Base-by-base conservation (phyloP, 2,888 invertebrate species). In the Acanthococcus lagerstroemiae region DNA sequence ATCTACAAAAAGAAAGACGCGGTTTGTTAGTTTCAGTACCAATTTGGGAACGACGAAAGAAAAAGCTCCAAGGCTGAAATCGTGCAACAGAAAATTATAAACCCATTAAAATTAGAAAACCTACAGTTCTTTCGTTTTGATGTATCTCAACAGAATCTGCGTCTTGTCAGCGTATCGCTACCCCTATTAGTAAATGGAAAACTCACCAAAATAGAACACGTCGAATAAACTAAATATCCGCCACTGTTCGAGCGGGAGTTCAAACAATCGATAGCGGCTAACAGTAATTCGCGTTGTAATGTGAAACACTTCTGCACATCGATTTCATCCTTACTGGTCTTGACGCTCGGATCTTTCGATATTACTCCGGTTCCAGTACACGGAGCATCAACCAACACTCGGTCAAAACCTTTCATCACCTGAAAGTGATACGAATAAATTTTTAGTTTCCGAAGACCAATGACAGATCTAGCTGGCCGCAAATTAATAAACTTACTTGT, bases 351-450 rank as follows among this genome's bases (percentile, higher is more conserved):
- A 80, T 99, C 99, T 79, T 99, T 99, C 25, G 95, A 87, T 46
- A 97, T 88, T 9, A 99, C 95, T 26, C 99, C 99, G 0, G 97
- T 96, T 37, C 99, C 99, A 45, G 95, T 93, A 75, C 99, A 99
- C 0, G 99, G 99, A 0, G 99, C 99, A 80, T 99, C 99, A 55
- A 99, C 78, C 30, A 99, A 78, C 5, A 97, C 91, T 72, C 97
- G 83, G 77, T 99, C 97, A 75, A 99, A 99, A 1, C 91, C 90
- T 73, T 87, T 89, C 76, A 94, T 87, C 12, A 90, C 81, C 76
- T 87, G 80, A 45, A 17, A 17, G 44, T 6, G 22, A 15, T 2
- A 37, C n/a, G 12, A 24, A 46, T 22, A 24, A 37, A n/a, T 22
- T n/a, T n/a, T 48, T 4, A 50, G 24, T 25, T 48, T 17, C 44